These are phyloP conservation scores for Iguana delicatissima DNA, from an alignment of 2,797 vertebrate genomes.

Conservation along the genomic window DNA sequence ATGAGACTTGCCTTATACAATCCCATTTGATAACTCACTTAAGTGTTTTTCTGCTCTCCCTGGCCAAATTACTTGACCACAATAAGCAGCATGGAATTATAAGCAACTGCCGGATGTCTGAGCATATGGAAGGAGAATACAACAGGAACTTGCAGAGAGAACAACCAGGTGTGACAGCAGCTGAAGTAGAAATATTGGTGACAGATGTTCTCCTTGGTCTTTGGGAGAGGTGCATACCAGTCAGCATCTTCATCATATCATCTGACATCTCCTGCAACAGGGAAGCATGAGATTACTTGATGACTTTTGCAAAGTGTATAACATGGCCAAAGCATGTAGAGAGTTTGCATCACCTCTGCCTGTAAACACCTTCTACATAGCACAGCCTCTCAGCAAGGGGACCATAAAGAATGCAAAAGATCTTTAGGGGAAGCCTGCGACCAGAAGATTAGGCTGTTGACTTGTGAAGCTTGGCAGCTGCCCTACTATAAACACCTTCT, in stretches of 20 bases:
- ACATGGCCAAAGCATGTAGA: conserved; percentile 32
- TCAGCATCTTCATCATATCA: conserved; percentile 70
- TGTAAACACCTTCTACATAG: conserved; percentile 59
- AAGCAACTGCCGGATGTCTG: conserved; percentile 49
- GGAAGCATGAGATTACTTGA: conserved; percentile 47
- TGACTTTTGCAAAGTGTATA: conserved; percentile 67
- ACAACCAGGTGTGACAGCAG: conserved; percentile 61
- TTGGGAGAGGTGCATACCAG: conserved; percentile 34
- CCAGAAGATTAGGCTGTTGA: conserved; percentile 28
- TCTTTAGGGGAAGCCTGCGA: conserved; percentile 37
- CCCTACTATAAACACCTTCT: conserved; percentile 50
- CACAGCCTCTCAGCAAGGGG: conserved; percentile 44
- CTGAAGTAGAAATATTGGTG: conserved; percentile 65
- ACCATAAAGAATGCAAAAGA: conserved; percentile 40
- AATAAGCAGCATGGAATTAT: conserved; percentile 32
- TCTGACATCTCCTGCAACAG: conserved; percentile 55
- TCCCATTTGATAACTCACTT: conserved; percentile 51
- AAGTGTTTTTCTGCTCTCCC: conserved; percentile 3
- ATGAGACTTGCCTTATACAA: conserved; percentile 39
- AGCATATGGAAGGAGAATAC: conserved; percentile 60
- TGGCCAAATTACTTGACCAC: conserved; percentile 47
- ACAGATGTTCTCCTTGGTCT: conserved; percentile 71
- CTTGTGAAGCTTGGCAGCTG: conserved; percentile 40
- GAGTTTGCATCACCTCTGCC: conserved; percentile 59
- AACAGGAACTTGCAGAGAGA: conserved; percentile 60